phyloP scores from a whole-genome alignment of 1,140 invertebrate genomes.

The Danaus plexippus region DNA sequence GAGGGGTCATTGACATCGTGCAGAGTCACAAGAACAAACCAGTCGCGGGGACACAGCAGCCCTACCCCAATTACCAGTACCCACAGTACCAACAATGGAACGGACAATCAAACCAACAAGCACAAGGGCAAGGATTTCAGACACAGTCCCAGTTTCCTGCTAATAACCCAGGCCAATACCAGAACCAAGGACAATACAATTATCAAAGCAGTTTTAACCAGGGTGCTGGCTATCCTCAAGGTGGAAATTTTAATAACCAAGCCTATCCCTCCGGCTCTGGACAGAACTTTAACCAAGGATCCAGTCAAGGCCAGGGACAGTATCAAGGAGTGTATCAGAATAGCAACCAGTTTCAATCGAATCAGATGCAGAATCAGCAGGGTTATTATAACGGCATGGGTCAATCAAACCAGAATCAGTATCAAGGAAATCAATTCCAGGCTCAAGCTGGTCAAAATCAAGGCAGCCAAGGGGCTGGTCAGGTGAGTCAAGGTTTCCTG shows the following conservation, averaged over 20 bases:
- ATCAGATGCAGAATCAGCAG: conserved; percentile 17
- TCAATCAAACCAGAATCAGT: conserved; percentile 21
- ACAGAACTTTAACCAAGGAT: conserved; percentile 17
- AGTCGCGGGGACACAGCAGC: conserved; percentile 12
- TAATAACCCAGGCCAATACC: conserved; percentile 21
- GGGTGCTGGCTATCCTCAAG: conserved; percentile 17
- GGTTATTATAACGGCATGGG: conserved; percentile 15
- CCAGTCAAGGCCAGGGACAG: conserved; percentile 27
- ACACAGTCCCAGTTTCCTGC: conserved; percentile 21
- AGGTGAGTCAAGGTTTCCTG: conserved; percentile 33
- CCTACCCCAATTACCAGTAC: conserved; percentile 28
- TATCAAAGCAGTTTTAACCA: conserved; percentile 30
- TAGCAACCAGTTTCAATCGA: conserved; percentile 20
- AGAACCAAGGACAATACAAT: conserved; percentile 32
- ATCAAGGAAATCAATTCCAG: conserved; percentile 23
- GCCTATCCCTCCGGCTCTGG: conserved; percentile 16
- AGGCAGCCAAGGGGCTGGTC: conserved; percentile 20
- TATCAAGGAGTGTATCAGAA: conserved; percentile 33
- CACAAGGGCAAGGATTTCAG: conserved; percentile 23
- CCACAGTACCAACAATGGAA: conserved; percentile 39
- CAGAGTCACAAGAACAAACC: conserved; percentile 59
- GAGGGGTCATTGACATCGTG: conserved; percentile 57
- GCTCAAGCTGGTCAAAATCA: conserved; percentile 21
- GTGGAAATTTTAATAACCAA: conserved; percentile 21
- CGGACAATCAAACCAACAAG: conserved; percentile 24